phyloP scores from a whole-genome alignment of 2,113 vertebrate species.

The Tupaia chinensis region DNA sequence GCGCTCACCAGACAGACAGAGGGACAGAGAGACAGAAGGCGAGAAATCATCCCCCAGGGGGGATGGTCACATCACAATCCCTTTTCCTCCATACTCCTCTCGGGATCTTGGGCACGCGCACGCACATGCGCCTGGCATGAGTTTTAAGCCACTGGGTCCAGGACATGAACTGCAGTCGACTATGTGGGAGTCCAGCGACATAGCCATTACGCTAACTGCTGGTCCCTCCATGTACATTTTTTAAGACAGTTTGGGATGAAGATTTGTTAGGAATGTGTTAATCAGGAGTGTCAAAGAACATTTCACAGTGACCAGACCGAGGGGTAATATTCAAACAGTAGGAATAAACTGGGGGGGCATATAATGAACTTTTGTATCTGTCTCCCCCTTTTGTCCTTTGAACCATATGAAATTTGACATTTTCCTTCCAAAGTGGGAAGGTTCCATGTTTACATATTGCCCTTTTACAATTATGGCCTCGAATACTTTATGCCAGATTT shows the following conservation, averaged over 20 bases:
- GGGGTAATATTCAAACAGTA: background rate
- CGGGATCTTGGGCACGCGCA: no score
- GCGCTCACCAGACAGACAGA: no score
- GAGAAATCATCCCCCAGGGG: no score
- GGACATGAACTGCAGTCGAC: no score
- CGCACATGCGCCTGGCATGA: fast-evolving
- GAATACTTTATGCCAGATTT: constrained; percentile 6
- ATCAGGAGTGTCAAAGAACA: background rate
- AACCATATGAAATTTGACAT: background rate
- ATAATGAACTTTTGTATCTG: background rate
- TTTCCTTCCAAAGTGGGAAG: background rate
- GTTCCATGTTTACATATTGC: background rate
- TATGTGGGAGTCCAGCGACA: no score
- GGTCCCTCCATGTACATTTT: no score
- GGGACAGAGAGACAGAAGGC: no score
- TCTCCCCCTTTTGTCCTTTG: background rate
- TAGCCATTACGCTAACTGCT: no score
- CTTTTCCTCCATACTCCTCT: no score
- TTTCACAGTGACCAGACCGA: background rate
- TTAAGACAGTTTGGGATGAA: background rate
- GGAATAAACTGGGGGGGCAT: background rate
- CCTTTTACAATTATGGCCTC: background rate
- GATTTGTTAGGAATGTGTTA: background rate
- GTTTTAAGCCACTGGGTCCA: no score
- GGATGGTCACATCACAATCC: no score